These are phyloP conservation scores for Nymphalis polychloros DNA, from an alignment of 2,888 invertebrate genomes.

Conservation along the genomic window DNA sequence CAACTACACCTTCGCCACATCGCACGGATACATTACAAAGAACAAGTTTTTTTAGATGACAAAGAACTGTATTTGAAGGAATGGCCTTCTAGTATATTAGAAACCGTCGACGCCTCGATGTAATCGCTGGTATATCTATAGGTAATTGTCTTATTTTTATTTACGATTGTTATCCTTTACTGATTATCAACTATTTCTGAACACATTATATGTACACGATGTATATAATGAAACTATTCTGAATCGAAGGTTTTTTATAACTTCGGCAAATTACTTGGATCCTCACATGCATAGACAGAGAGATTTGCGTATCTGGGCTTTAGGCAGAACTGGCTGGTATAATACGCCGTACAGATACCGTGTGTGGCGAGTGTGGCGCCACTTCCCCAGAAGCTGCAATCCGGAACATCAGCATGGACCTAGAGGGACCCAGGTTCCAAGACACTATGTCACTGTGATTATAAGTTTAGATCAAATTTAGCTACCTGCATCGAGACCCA, in stretches of 20 bases:
- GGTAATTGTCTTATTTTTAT: constrained; percentile 26
- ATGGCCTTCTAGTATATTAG: constrained; percentile 24
- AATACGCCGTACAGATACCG: constrained; percentile 56
- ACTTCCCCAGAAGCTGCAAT: constrained; percentile 53
- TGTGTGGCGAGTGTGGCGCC: constrained; percentile 52
- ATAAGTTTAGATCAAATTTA: constrained; percentile 53
- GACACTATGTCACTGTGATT: constrained; percentile 55
- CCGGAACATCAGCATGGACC: constrained; percentile 62
- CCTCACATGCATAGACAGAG: constrained; percentile 46
- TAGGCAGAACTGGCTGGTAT: constrained; percentile 48
- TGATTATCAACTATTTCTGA: not conserved
- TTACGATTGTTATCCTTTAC: not conserved
- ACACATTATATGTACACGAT: not conserved
- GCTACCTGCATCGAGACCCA: constrained; percentile 33
- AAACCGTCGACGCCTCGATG: constrained; percentile 28
- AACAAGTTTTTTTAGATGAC: constrained; percentile 43
- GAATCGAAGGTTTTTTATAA: constrained; percentile 51
- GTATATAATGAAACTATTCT: constrained; percentile 47
- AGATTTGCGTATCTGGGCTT: constrained; percentile 56
- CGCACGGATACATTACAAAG: constrained; percentile 17
- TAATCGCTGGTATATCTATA: constrained; percentile 40
- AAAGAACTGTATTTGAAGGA: constrained; percentile 29
- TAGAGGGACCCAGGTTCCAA: constrained; percentile 51
- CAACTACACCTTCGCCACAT: constrained; percentile 32
- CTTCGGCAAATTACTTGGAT: constrained; percentile 53